Evolutionary conservation across 1,140 invertebrate genomes (phyloP).

Genomic region (Yoshiicerus persimilis): DNA sequence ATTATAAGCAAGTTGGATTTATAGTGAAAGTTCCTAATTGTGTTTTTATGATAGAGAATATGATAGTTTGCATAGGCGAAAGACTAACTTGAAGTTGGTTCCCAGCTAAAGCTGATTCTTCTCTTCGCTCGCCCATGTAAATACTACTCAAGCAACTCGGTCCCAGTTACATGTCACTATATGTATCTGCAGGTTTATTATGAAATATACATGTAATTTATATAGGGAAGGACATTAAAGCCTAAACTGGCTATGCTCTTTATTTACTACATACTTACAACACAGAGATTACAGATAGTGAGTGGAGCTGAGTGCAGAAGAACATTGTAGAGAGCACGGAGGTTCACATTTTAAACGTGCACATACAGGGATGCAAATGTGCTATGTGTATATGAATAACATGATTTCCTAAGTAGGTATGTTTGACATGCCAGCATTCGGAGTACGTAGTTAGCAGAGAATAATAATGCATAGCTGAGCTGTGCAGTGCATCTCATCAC

Average conservation of each 20-base stretch:
- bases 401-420: neutral
- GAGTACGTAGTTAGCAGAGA: neutral
- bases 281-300: no score
- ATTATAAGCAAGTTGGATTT: slow-evolving; percentile 24
- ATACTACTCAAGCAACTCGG: no score
- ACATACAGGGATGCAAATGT: no score
- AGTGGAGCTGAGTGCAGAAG: no score
- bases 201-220: no score
- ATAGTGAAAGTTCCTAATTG: slow-evolving; percentile 28
- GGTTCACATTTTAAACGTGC: no score
- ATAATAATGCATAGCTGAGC: neutral
- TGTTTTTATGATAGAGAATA: slow-evolving; percentile 18
- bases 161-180: no score
- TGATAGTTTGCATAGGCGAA: slow-evolving; percentile 6
- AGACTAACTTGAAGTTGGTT: neutral
- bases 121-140: neutral
- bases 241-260: neutral
- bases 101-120: neutral
- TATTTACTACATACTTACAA: neutral
- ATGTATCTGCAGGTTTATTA: no score
- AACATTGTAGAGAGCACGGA: no score
- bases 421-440: neutral
- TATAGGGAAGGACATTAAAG: no score
- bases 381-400: neutral
- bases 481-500: neutral